phyloP scores from a whole-genome alignment of 2,888 invertebrate genomes.

The Epinotia ramella region DNA sequence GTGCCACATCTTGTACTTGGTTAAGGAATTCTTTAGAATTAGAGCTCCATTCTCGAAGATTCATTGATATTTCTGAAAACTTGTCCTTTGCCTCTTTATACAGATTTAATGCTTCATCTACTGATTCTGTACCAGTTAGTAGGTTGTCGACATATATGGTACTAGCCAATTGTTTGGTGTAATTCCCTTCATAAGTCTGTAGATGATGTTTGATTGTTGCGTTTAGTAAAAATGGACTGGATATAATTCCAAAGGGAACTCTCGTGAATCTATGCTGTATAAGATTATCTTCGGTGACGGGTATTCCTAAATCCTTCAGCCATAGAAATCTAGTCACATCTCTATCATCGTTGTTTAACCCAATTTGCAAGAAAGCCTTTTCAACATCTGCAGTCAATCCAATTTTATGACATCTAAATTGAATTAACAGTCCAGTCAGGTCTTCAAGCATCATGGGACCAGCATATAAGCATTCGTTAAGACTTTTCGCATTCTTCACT shows the following conservation, averaged over 20 bases:
- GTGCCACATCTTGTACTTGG: background rate
- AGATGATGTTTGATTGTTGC: background rate
- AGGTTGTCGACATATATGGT: background rate
- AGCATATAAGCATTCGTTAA: conserved; percentile 51
- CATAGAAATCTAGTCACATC: conserved; percentile 41
- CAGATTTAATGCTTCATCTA: conserved; percentile 20
- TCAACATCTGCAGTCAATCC: conserved; percentile 52
- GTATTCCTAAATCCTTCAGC: conserved; percentile 18
- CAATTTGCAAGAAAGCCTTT: conserved; percentile 49
- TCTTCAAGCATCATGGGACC: conserved; percentile 52
- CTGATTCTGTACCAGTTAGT: background rate
- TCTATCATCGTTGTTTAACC: conserved; percentile 44
- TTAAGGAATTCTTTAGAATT: background rate
- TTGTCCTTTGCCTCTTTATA: background rate
- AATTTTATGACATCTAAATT: conserved; percentile 48
- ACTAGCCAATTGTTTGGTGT: background rate
- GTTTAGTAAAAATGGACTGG: conserved; percentile 33
- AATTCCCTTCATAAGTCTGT: background rate
- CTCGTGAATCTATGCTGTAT: conserved; percentile 36
- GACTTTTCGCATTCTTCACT: conserved; percentile 46
- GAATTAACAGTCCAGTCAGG: conserved; percentile 48
- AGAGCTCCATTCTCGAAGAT: background rate
- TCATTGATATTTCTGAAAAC: conserved; percentile 3
- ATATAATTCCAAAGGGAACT: conserved; percentile 45
- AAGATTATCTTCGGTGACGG: conserved; percentile 32